Conservation (phyloP, 1,140 invertebrate species). For the Contarinia nasturtii region DNA sequence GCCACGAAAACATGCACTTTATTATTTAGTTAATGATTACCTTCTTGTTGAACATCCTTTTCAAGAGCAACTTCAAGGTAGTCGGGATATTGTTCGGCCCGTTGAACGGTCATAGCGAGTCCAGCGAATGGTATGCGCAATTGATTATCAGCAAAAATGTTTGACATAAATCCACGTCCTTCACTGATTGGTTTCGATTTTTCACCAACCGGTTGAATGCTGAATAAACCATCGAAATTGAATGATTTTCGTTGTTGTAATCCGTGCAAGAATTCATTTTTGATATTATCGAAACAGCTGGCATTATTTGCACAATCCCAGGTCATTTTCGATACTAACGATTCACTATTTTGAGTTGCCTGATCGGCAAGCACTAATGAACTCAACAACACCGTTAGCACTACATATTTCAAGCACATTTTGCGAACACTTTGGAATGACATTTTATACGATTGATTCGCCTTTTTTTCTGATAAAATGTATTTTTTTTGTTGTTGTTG, state of each 20-base stretch:
- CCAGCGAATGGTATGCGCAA: slow-evolving; percentile 19
- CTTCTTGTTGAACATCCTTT: slow-evolving; percentile 11
- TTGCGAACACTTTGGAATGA: no score
- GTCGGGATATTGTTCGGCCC: slow-evolving; percentile 19
- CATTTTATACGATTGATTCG: no score
- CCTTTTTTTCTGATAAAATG: no score
- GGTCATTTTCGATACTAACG: slow-evolving; percentile 5
- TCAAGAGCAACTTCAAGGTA: slow-evolving; percentile 21
- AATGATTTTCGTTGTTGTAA: slow-evolving; percentile 19
- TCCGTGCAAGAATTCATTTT: slow-evolving; percentile 12
- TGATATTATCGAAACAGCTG: slow-evolving; percentile 15
- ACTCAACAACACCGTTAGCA: no score
- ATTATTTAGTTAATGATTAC: no score
- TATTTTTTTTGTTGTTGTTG: no score
- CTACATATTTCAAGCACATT: no score
- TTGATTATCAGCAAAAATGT: slow-evolving; percentile 20
- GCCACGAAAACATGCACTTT: no score
- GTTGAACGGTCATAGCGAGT: slow-evolving; percentile 22
- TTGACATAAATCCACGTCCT: slow-evolving; percentile 15
- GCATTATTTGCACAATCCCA: slow-evolving; percentile 24
- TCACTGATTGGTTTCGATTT: slow-evolving; percentile 7
- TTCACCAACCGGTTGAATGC: slow-evolving; percentile 9
- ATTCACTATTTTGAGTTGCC: no score
- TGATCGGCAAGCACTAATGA: no score
- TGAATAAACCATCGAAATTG: slow-evolving; percentile 16